A percentile compares a stretch with the other conserved stretches of the same genome.
Conservation (phyloP, 1,140 invertebrate species). For the Drosophila asahinai region DNA sequence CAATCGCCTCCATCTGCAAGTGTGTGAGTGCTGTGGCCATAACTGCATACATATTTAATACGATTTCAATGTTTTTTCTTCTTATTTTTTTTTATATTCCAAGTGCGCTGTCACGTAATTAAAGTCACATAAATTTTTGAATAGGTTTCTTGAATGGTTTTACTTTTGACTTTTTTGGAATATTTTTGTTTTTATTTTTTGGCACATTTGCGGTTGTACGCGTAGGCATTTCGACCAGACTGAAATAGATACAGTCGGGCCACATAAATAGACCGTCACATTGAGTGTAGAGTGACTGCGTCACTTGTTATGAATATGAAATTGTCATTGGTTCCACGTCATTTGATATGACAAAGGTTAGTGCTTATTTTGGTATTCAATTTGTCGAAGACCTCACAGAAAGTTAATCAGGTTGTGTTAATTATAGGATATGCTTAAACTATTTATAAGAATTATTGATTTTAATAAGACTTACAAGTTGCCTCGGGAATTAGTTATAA, state of each 20-base stretch:
- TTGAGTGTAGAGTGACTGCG: conserved; percentile 11
- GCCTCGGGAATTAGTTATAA: no score
- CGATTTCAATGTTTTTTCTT: conserved; percentile 63
- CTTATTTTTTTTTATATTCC: conserved; percentile 17
- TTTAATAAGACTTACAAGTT: background rate
- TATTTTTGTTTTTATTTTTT: conserved; percentile 38
- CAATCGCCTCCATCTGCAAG: conserved; percentile 38
- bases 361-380: conserved; percentile 4
- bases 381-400: background rate
- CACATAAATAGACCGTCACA: conserved; percentile 36
- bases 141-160: conserved; percentile 45
- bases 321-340: conserved; percentile 28
- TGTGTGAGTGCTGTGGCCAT: conserved; percentile 39
- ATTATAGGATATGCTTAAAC: background rate
- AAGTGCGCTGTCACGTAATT: conserved; percentile 76
- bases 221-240: conserved; percentile 58
- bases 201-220: conserved; percentile 49
- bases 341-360: conserved; percentile 9
- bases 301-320: conserved; percentile 43
- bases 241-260: conserved; percentile 36
- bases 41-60: conserved; percentile 74
- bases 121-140: conserved; percentile 68
- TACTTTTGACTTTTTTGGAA: conserved; percentile 29
- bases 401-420: background rate
- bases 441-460: background rate